Base-by-base conservation (phyloP, 2,113 vertebrate genomes). In the Turdus rufiventris region DNA sequence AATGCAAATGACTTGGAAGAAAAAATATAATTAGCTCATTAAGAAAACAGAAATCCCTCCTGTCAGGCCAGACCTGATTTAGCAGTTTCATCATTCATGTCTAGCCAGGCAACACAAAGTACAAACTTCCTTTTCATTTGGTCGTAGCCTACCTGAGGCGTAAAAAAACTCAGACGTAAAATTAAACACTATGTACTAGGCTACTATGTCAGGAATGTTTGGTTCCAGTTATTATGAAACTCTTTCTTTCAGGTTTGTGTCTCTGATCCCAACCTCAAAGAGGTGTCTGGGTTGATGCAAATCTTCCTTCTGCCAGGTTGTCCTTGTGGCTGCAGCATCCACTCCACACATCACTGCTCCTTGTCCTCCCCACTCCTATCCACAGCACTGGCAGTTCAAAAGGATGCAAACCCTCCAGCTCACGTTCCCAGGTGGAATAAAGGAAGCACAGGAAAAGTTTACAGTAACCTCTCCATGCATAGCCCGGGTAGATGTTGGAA, bases 1-100 rank as follows among this genome's bases (percentile, higher is more conserved):
- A 91, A 94, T 91, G 51, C 34, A 76, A 96, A 91, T 62, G 4
- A 38, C 28, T 89, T 50, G 65, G 75, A 93, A 91, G 45, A 73
- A 87, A 91, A 88, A 89, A 58, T 42, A 57, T 53, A 88, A 93
- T 88, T 82, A 95, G 74, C 74, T 94, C 71, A 88, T 95, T 80
- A 94, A 91, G 83, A 83, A 92, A 82, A 92, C 9, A 91, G 57
- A 77, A 94, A 86, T 71, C n/a, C 72, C 26, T 82, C 19, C 40
- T 77, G n/a, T 79, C 71, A 85, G 47, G 58, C 40, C 63, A 90
- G 80, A 76, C 13, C 18, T 43, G 62, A 88, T 85, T 87, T 47
- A 89, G 31, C 18, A 80, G 63, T 91, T 94, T 72, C 60, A 93
- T 83, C 75, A 60, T 88, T 86, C 70, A 25, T 50, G 61, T 67